phyloP scores from a whole-genome alignment of 1,140 invertebrate genomes.

The Hormaphis cornu region DNA sequence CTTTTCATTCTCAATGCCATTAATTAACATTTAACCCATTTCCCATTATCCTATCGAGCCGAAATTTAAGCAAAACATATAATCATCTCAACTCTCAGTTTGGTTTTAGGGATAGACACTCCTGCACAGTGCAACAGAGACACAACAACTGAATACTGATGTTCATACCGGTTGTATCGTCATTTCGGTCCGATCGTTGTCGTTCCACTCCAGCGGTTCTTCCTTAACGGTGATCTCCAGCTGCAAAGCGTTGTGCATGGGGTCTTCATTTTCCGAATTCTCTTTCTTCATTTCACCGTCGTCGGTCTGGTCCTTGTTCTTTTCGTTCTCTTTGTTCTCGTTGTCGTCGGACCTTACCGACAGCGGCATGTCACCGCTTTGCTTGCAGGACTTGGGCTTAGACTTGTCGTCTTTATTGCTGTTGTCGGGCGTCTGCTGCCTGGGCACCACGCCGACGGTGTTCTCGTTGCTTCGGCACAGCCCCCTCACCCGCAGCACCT shows the following conservation, averaged over 20 bases:
- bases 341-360: slow-evolving; percentile 8
- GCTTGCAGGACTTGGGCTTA: slow-evolving; percentile 43
- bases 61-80: no score
- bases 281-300: slow-evolving; percentile 46
- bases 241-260: slow-evolving; percentile 38
- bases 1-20: no score
- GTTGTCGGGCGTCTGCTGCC: slow-evolving; percentile 37
- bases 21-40: no score
- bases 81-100: neutral
- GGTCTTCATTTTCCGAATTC: slow-evolving; percentile 44
- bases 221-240: slow-evolving; percentile 47
- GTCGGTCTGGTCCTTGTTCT: slow-evolving; percentile 32
- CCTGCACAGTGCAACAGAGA: no score
- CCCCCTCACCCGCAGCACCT: slow-evolving; percentile 58
- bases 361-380: slow-evolving; percentile 39
- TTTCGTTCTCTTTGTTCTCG: slow-evolving; percentile 37
- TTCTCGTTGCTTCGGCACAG: slow-evolving; percentile 36
- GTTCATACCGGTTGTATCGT: slow-evolving; percentile 47
- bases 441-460: slow-evolving; percentile 34
- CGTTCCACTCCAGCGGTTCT: slow-evolving; percentile 58
- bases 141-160: no score
- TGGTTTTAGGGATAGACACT: no score
- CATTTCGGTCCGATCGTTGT: slow-evolving; percentile 38
- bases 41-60: no score
- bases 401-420: slow-evolving; percentile 41